Evolutionary conservation across 92 coral and sea anemone genomes (phyloP).

Genomic region (Bergia sp.): DNA sequence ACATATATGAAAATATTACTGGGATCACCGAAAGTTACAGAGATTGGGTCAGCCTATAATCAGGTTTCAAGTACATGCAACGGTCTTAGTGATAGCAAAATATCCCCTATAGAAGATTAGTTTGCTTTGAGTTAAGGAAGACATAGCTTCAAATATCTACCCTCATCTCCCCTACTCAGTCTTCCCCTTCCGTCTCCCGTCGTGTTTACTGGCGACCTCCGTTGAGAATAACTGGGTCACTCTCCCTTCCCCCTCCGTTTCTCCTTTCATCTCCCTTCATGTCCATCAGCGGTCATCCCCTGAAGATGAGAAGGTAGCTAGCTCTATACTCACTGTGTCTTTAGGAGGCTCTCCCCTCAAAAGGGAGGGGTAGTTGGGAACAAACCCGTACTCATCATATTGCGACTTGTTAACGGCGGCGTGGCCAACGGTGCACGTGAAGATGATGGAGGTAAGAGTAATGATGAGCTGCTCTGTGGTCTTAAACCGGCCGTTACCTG

Average conservation of each 20-base stretch:
- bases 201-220: no score
- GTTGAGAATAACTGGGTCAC: no score
- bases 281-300: not conserved
- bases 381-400: conserved; percentile 91
- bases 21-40: no score
- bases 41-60: no score
- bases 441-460: conserved; percentile 82
- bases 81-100: no score
- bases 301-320: not conserved
- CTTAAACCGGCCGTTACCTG: conserved; percentile 78
- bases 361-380: conserved; percentile 93
- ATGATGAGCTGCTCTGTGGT: conserved; percentile 69
- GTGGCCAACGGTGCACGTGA: conserved; percentile 87
- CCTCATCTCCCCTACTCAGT: no score
- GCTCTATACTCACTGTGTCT: conserved; percentile 61
- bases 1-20: no score
- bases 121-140: no score
- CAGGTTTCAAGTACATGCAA: no score
- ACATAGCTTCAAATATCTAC: no score
- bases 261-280: not conserved
- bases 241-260: not conserved
- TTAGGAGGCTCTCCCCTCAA: conserved; percentile 90
- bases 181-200: no score
- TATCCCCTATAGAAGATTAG: no score
- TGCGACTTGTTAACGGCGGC: conserved; percentile 92